phyloP scores from a whole-genome alignment of 2,113 vertebrate genomes.

The Genyomyrus donnyi region DNA sequence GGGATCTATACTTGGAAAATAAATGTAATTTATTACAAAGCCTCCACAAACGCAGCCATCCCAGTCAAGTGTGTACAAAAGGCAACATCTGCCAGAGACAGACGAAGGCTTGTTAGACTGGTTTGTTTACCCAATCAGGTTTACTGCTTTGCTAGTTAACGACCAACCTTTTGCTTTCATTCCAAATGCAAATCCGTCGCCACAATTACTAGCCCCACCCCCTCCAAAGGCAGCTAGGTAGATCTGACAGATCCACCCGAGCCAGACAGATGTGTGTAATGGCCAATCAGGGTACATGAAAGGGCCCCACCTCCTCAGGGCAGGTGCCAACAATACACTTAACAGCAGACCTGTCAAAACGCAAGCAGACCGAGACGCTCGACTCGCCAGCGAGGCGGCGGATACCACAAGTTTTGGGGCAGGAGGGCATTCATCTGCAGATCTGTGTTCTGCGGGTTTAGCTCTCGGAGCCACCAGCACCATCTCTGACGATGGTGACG shows the following conservation, averaged over 20 bases:
- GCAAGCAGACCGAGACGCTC: not conserved
- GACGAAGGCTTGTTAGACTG: not conserved
- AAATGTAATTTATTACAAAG: not conserved
- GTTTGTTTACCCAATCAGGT: not conserved
- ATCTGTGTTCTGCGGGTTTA: not conserved
- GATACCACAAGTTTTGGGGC: not conserved
- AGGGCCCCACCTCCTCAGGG: not conserved
- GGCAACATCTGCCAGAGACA: not conserved
- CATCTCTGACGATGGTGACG: not conserved
- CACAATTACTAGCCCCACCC: not conserved
- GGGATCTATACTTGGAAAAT: not conserved
- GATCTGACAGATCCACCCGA: not conserved
- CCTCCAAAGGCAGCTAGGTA: not conserved
- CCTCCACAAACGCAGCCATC: not conserved
- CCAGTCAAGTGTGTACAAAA: not conserved
- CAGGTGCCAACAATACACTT: not conserved
- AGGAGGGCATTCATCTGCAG: not conserved
- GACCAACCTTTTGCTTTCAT: not conserved
- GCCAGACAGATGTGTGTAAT: not conserved
- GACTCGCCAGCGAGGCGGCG: not conserved
- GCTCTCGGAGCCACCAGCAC: not conserved
- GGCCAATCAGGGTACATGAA: not conserved
- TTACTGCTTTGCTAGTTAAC: not conserved
- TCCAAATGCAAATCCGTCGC: not conserved
- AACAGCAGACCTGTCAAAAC: not conserved